Conservation (phyloP, 2,888 invertebrate genomes). For the Macrosiphum euphorbiae region DNA sequence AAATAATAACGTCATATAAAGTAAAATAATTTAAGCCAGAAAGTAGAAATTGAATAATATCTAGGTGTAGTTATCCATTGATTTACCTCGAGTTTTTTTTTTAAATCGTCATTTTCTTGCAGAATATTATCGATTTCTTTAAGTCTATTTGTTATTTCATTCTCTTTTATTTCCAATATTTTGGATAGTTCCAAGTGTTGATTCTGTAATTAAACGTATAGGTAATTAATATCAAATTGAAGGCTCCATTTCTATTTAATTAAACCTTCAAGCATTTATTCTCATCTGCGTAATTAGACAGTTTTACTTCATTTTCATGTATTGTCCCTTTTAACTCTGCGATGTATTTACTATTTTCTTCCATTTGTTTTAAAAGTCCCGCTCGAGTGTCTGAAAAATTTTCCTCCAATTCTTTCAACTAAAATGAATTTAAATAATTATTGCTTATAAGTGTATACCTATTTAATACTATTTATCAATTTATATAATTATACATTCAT, state of each 20-base stretch:
- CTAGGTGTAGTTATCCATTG: not conserved
- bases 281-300: slow-evolving; percentile 40
- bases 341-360: slow-evolving; percentile 57
- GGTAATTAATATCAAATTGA: not conserved
- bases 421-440: slow-evolving; percentile 10
- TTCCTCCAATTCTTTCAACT: slow-evolving; percentile 60
- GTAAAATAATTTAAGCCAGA: not conserved
- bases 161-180: slow-evolving; percentile 45
- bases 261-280: slow-evolving; percentile 50
- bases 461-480: not conserved
- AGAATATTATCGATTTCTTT: slow-evolving; percentile 38
- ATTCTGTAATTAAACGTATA: slow-evolving; percentile 37
- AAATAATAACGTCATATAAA: not conserved
- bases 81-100: slow-evolving; percentile 49
- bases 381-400: slow-evolving; percentile 50
- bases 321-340: slow-evolving; percentile 54
- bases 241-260: not conserved
- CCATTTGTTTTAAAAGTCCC: slow-evolving; percentile 58
- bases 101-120: slow-evolving; percentile 33
- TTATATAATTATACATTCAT: not conserved
- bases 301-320: slow-evolving; percentile 49
- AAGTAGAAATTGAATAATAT: not conserved
- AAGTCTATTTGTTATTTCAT: slow-evolving; percentile 30
- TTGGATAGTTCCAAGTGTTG: slow-evolving; percentile 46
- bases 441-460: not conserved